A percentile compares a stretch with the other conserved stretches of the same genome.
Evolutionary conservation across 1,140 invertebrate genomes (phyloP).

Genomic region (Microplitis demolitor): DNA sequence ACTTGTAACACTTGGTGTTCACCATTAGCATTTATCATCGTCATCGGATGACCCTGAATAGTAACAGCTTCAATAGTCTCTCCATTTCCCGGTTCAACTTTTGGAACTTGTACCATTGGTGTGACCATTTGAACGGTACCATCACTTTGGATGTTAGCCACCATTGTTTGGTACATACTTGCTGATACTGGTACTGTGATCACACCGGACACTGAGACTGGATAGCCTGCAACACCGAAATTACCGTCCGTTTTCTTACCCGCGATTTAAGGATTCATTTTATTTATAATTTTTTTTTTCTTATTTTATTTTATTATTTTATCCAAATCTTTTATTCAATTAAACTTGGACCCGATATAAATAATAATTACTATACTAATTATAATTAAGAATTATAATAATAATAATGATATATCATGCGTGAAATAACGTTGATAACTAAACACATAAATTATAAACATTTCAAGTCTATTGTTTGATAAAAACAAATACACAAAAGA

Average conservation of each 20-base stretch:
- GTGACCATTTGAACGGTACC: slow-evolving; percentile 80
- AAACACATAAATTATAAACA: no score
- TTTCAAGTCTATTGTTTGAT: no score
- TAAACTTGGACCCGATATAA: no score
- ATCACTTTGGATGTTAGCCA: slow-evolving; percentile 86
- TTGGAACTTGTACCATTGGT: slow-evolving; percentile 80
- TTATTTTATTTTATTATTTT: not conserved
- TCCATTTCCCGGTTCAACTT: slow-evolving; percentile 70
- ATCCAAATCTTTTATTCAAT: not conserved
- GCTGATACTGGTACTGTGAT: slow-evolving; percentile 94
- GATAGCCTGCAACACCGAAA: slow-evolving; percentile 71
- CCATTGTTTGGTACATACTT: slow-evolving; percentile 95
- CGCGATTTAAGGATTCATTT: slow-evolving; percentile 23
- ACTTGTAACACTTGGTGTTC: slow-evolving; percentile 82
- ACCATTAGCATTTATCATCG: slow-evolving; percentile 73
- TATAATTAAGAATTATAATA: no score
- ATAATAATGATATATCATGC: no score
- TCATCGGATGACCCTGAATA: slow-evolving; percentile 74
- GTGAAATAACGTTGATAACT: no score
- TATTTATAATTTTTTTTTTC: slow-evolving; percentile 8
- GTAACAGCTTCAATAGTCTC: slow-evolving; percentile 68
- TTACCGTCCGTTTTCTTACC: slow-evolving; percentile 44
- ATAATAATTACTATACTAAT: no score
- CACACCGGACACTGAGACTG: slow-evolving; percentile 88
- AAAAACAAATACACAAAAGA: no score